Base-by-base conservation (phyloP, 1,140 invertebrate species). In the Lepidurus packardi region DNA sequence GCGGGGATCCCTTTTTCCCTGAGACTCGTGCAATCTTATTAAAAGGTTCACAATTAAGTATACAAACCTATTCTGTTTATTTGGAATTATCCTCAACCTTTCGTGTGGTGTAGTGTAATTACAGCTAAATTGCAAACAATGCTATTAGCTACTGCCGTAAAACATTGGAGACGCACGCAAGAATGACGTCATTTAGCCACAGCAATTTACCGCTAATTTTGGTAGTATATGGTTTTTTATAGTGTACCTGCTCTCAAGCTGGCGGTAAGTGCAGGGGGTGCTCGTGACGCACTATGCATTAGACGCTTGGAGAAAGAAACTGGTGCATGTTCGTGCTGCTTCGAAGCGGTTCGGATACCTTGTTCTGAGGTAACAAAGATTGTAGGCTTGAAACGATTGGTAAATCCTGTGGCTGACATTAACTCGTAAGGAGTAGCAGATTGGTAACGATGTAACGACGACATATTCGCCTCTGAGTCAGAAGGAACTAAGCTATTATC, bases 331-430 rank as follows among this genome's bases (percentile, higher is more conserved):
- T 65, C 8, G 13, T 13, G 53, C 16, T 65, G 53, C 4, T 65
- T 13, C 53, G 53, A 65, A 65, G 53, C 21, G 16, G 53, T 65
- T 65, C 21, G 16, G 13, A 65, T 9, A 7, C n/a, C 53, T 21
- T 13, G 16, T 65, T 65, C 53, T 21, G 53, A 65, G 9, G 53
- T 65, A 65, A 65, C 13, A 65, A n/a, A 65, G 21, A 65, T 65
- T 21, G 21, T 7, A n/a, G 53, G 53, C 13, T 65, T 65, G 53
- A 21, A 65, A 13, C 53, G 53, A 21, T 21, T 7, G 7, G 53
- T 65, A 65, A 65, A 65, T 65, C 53, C 53, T 9, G 53, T 65
- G 16, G 53, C 53, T 13, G 53, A 65, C 53, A 65, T n/a, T n/a
- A 65, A n/a, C 53, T 65, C 53, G 53, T 65, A 65, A 1, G 16